A percentile compares a stretch with the other conserved stretches of the same genome.
Evolutionary conservation across 2,113 vertebrate genomes (phyloP).

Genomic region (Onychorhynchus coronatus): DNA sequence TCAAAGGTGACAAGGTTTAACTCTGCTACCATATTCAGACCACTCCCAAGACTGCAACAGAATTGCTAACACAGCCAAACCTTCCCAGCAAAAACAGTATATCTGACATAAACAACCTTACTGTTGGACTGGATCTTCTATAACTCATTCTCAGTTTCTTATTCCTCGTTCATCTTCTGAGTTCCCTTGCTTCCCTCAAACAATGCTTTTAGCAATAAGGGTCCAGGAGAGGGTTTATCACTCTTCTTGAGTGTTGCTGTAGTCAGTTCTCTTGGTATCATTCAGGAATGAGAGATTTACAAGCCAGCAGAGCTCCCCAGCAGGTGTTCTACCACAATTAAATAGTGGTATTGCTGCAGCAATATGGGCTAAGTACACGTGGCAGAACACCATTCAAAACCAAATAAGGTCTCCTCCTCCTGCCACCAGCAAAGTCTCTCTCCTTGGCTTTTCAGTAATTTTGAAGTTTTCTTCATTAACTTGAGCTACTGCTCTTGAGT

Average conservation of each 20-base stretch:
- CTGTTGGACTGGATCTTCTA: neutral
- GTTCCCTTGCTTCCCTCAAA: neutral
- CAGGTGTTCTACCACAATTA: neutral
- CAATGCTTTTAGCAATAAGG: neutral
- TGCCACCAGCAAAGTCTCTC: neutral
- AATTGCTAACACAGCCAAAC: neutral
- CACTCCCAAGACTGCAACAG: neutral
- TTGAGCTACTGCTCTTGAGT: neutral
- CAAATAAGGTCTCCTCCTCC: neutral
- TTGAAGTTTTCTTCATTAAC: neutral
- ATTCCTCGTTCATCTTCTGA: neutral
- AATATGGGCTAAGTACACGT: neutral
- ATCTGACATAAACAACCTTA: neutral
- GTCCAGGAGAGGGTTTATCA: neutral
- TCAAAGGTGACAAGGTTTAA: conserved; percentile 50
- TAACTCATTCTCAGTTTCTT: neutral
- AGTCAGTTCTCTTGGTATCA: neutral
- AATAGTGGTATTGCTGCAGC: neutral
- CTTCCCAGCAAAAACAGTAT: neutral
- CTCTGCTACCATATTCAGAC: neutral
- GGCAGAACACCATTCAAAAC: neutral
- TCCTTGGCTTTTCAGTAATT: neutral
- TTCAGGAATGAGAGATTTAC: neutral
- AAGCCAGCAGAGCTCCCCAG: neutral
- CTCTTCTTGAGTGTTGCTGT: neutral